Evolutionary conservation across 2,888 invertebrate species (phyloP).

Genomic region (Pristionchus maxplancki): DNA sequence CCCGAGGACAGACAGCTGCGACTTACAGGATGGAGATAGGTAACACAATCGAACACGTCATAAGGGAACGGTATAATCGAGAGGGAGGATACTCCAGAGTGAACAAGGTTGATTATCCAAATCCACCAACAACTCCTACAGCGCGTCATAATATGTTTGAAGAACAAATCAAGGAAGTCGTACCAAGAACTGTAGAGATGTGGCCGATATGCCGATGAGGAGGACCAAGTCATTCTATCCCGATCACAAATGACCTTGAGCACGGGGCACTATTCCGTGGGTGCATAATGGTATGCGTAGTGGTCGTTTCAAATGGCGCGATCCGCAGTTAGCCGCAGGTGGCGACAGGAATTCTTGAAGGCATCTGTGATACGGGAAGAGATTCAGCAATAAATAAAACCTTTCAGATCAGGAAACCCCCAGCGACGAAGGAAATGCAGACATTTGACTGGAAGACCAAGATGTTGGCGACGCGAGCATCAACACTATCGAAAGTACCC

Average conservation of each 20-base stretch:
- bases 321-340: neutral
- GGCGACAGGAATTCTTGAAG: no score
- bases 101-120: neutral
- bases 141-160: neutral
- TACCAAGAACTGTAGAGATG: no score
- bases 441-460: neutral
- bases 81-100: no score
- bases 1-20: neutral
- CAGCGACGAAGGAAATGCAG: neutral
- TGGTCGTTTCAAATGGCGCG: neutral
- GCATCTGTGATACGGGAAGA: neutral
- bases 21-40: neutral
- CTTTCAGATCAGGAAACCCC: neutral
- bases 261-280: neutral
- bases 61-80: neutral
- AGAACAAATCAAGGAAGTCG: neutral
- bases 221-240: neutral
- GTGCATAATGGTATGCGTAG: neutral
- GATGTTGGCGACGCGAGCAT: neutral
- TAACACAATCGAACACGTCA: neutral
- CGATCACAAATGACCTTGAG: neutral
- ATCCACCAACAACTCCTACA: neutral
- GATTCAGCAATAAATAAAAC: neutral
- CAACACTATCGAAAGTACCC: neutral
- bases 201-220: no score